Conservation (phyloP, 2,888 invertebrate species). For the Macropis europaea region DNA sequence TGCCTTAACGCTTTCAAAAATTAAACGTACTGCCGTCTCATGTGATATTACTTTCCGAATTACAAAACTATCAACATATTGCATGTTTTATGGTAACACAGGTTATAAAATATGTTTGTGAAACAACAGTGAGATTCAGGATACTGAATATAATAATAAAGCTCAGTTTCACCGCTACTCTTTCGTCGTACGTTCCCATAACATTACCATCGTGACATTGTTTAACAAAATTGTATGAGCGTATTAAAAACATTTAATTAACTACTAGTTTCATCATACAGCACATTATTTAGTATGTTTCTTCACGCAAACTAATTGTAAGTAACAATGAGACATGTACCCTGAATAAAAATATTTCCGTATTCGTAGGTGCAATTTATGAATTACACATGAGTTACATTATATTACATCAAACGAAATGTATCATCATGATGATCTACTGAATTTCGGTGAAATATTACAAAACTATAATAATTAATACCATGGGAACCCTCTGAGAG, state of each 20-base stretch:
- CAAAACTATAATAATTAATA: too few species aligned
- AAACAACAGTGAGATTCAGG: constrained; percentile 12
- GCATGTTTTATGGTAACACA: background rate
- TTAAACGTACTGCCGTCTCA: too few species aligned
- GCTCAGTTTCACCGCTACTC: constrained; percentile 23
- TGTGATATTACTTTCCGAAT: too few species aligned
- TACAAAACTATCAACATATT: background rate
- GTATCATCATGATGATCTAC: too few species aligned
- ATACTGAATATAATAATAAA: constrained; percentile 33
- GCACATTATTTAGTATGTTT: constrained; percentile 1
- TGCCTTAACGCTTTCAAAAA: too few species aligned
- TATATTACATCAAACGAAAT: too few species aligned
- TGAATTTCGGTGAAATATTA: too few species aligned
- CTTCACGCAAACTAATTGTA: background rate
- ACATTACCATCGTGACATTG: constrained; percentile 3
- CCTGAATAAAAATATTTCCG: background rate
- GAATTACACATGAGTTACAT: too few species aligned
- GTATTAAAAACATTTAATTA: constrained; percentile 15
- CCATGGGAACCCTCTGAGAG: too few species aligned
- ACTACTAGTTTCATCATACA: constrained; percentile 13
- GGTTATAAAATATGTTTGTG: constrained; percentile 12
- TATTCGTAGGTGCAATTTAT: too few species aligned
- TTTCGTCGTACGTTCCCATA: constrained; percentile 39
- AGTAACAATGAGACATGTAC: too few species aligned
- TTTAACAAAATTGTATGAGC: constrained; percentile 25